A percentile compares a stretch with the other conserved stretches of the same genome.
Evolutionary conservation across 2,888 invertebrate genomes (phyloP).

Genomic region (Portevinia maculata): DNA sequence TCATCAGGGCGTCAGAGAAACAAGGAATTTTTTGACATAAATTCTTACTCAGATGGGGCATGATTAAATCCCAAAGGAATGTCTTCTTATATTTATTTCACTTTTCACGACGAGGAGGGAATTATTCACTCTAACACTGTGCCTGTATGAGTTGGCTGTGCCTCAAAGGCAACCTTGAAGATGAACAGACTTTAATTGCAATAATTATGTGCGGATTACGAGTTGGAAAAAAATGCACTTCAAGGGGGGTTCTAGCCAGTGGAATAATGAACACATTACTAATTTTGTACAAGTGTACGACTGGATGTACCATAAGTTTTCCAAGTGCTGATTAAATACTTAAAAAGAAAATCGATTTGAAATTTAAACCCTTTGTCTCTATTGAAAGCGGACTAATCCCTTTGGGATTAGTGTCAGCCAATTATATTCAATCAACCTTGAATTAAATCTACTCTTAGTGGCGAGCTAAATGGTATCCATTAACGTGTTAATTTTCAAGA

Average conservation of each 20-base stretch:
- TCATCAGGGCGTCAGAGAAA: constrained; percentile 70
- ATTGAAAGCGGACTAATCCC: constrained; percentile 47
- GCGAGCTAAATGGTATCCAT: constrained; percentile 54
- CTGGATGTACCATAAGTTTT: neutral
- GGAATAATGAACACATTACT: constrained; percentile 7
- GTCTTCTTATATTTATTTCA: constrained; percentile 22
- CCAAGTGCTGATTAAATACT: constrained; percentile 13
- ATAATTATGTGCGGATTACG: constrained; percentile 47
- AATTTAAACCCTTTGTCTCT: constrained; percentile 34
- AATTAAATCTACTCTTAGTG: constrained; percentile 53
- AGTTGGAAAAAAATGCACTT: neutral
- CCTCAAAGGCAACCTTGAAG: constrained; percentile 53
- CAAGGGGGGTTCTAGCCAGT: constrained; percentile 3
- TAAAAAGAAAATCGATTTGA: constrained; percentile 37
- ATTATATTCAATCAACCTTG: constrained; percentile 67
- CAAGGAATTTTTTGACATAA: constrained; percentile 57
- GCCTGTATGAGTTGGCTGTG: neutral
- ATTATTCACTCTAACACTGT: neutral
- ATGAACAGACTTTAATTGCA: constrained; percentile 45
- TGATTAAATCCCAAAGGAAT: constrained; percentile 69
- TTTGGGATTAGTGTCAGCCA: constrained; percentile 62
- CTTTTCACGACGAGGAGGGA: neutral
- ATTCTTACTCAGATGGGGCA: constrained; percentile 60
- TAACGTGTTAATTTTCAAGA: constrained; percentile 41
- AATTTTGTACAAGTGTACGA: neutral